A percentile compares a stretch with the other conserved stretches of the same genome.
These are phyloP conservation scores for Graphium colonna DNA, from an alignment of 2,888 invertebrate species.

Conservation along the genomic window DNA sequence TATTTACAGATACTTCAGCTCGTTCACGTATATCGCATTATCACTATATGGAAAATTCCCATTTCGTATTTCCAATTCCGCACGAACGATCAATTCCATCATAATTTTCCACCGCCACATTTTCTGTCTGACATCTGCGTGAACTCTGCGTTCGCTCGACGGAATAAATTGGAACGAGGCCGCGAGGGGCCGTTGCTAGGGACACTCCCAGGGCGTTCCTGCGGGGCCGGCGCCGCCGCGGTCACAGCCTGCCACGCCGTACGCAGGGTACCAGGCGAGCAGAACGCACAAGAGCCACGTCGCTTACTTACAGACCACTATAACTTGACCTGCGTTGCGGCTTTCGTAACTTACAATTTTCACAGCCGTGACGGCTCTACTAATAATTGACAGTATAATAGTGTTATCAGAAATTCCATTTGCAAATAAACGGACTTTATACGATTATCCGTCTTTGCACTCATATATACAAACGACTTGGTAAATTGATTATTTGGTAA, in stretches of 20 bases:
- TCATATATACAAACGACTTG: background rate
- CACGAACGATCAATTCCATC: too few species aligned
- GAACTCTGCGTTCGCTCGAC: background rate
- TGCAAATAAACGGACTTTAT: background rate
- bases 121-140: background rate
- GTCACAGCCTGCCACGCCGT: conserved; percentile 62
- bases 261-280: conserved; percentile 68
- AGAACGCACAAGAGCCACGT: conserved; percentile 42
- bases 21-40: too few species aligned
- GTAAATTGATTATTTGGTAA: background rate
- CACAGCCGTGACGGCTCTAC: background rate
- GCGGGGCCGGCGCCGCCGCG: conserved; percentile 36
- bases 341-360: too few species aligned
- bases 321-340: conserved; percentile 15
- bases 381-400: background rate
- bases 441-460: background rate
- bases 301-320: conserved; percentile 26
- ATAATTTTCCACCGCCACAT: too few species aligned
- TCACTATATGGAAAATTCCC: too few species aligned
- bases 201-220: conserved; percentile 28
- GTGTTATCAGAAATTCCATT: background rate
- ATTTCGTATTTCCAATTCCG: too few species aligned
- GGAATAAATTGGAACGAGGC: conserved; percentile 28
- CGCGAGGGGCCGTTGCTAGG: conserved; percentile 27
- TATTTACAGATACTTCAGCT: too few species aligned